Conservation (phyloP, 1,140 invertebrate species). For the Cydia strobilella region DNA sequence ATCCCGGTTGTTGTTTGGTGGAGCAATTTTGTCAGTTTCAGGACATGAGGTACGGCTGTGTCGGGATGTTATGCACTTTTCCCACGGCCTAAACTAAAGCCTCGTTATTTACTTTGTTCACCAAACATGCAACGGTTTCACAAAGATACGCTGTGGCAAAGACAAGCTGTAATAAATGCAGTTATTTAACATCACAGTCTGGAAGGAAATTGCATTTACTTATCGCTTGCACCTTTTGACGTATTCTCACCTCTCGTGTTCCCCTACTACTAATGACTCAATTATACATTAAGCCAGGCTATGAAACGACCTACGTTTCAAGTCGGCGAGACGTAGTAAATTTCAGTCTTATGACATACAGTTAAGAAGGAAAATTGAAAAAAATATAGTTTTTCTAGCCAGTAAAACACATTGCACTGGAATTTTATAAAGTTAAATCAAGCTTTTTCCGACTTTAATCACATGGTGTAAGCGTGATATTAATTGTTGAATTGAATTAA, state of each 20-base stretch:
- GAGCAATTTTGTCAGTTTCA: not conserved
- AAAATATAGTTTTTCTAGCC: not conserved
- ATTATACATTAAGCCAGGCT: conserved; percentile 47
- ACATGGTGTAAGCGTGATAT: conserved; percentile 53
- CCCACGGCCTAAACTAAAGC: conserved; percentile 12
- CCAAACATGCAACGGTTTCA: conserved; percentile 16
- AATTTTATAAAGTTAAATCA: conserved; percentile 43
- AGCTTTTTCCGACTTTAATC: conserved; percentile 52
- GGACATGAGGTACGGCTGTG: not conserved
- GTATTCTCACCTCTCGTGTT: conserved; percentile 56
- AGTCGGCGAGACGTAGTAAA: not conserved
- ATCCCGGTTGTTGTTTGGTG: not conserved
- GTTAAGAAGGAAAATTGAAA: conserved; percentile 14
- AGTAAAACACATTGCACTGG: conserved; percentile 41
- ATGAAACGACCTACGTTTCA: conserved; percentile 34
- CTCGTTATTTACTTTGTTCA: conserved; percentile 18
- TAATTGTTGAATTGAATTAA: conserved; percentile 55
- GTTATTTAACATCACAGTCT: conserved; percentile 44
- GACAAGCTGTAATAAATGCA: conserved; percentile 42
- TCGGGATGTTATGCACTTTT: conserved; percentile 10
- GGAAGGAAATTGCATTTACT: conserved; percentile 63
- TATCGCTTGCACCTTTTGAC: conserved; percentile 60
- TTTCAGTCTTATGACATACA: not conserved
- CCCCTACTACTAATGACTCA: conserved; percentile 60
- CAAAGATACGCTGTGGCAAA: conserved; percentile 22